Percentiles rank a stretch among this genome's conserved stretches.
Conservation (phyloP, 1,140 invertebrate species). For the Marisa cornuarietis region DNA sequence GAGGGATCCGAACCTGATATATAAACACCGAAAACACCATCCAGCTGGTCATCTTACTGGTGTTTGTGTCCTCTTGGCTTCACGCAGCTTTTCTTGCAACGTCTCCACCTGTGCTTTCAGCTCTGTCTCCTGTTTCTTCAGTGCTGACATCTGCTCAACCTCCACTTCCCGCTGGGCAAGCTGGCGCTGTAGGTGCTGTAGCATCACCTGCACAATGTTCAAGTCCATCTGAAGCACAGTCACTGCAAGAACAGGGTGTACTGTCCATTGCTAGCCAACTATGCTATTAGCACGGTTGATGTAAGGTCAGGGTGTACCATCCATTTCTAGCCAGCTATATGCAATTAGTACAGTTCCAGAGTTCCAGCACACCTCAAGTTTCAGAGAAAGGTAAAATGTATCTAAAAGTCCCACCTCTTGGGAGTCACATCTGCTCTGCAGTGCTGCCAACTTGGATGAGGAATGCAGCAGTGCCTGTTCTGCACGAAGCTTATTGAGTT, state of each 20-base stretch:
- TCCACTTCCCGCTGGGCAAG: constrained; percentile 46
- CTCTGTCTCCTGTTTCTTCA: constrained; percentile 51
- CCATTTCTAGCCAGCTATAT: no score
- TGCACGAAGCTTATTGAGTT: constrained; percentile 52
- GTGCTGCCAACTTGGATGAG: constrained; percentile 54
- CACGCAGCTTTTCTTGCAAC: constrained; percentile 52
- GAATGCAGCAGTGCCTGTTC: constrained; percentile 59
- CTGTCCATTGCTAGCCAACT: no score
- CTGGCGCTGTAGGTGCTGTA: constrained; percentile 57
- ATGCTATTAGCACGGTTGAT: no score
- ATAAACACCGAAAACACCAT: not conserved
- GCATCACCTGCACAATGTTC: constrained; percentile 49
- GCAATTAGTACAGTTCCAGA: no score
- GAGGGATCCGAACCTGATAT: no score
- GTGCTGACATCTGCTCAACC: constrained; percentile 50
- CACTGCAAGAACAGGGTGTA: no score
- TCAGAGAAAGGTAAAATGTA: not conserved
- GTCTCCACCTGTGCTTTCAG: constrained; percentile 50
- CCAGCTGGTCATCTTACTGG: constrained; percentile 48
- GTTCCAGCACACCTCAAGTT: no score
- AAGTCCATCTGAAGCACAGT: no score
- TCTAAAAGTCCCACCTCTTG: constrained; percentile 50
- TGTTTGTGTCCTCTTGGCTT: constrained; percentile 57
- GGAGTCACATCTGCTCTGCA: constrained; percentile 60
- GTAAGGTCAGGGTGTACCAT: no score